Base-by-base conservation (phyloP, 2,888 invertebrate genomes). In the Meganola albula region DNA sequence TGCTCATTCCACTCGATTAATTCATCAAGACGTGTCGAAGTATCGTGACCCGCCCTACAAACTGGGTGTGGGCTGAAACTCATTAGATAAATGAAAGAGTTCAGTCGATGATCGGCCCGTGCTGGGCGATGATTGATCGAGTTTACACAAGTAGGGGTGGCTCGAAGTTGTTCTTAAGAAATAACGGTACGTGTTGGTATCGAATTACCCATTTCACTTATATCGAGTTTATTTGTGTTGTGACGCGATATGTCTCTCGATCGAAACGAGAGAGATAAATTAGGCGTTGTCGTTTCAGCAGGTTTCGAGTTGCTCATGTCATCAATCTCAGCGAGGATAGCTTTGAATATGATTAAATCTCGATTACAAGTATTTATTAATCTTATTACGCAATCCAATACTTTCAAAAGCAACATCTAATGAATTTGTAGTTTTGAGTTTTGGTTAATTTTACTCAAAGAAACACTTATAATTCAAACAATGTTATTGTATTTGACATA, bases 41-140 rank as follows among this genome's bases (percentile, higher is more conserved):
- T 58, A 52, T 45, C 41, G 37, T 49, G 58, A 54, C 60, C 54
- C 54, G 48, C 44, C 62, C 44, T 36, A 46, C 63, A 64, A 69
- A 67, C 69, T 64, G 52, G 53, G 58, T 40, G 51, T 50, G 41
- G 41, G 40, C 46, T 43, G 33, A 40, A 55, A 52, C 53, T 82
- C 78, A 80, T 83, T 83, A 80, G 64, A 76, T 73, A 78, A 79
- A 83, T 80, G 79, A 83, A 82, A 80, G 80, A 83, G 84, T 84
- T 80, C 72, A 71, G 59, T 57, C 48, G 64, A 70, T 66, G 70
- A 66, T 60, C 60, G 61, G 53, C 55, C 40, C 43, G 46, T 47
- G 42, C 36, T 53, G 43, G 41, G 42, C 44, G 47, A 52, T 52
- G 52, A 52, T 52, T 48, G 56, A 55, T 51, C 52, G 61, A 49